Percentiles rank a stretch among this genome's conserved stretches.
phyloP scores from a whole-genome alignment of 1,140 invertebrate species.

The Drosophila bocqueti region DNA sequence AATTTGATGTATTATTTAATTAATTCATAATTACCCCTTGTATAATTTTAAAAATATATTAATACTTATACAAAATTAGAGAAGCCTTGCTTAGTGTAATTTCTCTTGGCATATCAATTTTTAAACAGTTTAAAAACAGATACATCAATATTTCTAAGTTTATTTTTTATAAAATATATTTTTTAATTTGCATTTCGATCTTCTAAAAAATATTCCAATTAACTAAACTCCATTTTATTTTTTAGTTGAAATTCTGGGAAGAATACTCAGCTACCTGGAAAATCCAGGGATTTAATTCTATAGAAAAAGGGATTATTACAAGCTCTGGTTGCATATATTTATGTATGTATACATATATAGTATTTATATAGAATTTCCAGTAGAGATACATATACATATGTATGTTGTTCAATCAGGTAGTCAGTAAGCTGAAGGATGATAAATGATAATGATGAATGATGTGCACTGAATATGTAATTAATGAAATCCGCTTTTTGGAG shows the following conservation, averaged over 20 bases:
- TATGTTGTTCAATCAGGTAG: conserved; percentile 25
- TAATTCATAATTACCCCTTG: too few species aligned
- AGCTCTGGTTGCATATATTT: conserved; percentile 2
- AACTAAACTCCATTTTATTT: neutral
- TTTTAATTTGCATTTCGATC: too few species aligned
- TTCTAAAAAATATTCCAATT: neutral
- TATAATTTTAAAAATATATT: too few species aligned
- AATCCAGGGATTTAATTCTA: neutral
- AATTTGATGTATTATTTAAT: too few species aligned
- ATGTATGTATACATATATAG: neutral
- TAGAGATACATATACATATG: neutral
- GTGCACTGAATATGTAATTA: neutral
- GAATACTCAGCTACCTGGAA: neutral
- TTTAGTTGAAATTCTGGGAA: neutral
- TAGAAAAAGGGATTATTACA: conserved; percentile 1
- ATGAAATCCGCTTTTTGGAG: neutral
- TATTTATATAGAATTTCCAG: neutral
- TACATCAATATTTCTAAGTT: neutral
- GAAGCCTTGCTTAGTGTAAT: too few species aligned
- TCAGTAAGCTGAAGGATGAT: conserved; percentile 4
- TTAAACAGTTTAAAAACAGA: too few species aligned
- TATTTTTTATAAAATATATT: neutral
- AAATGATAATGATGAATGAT: conserved; percentile 1
- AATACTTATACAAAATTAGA: too few species aligned
- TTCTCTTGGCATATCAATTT: too few species aligned